Conservation (phyloP, 2,113 vertebrate species). For the Odocoileus hemionus region DNA sequence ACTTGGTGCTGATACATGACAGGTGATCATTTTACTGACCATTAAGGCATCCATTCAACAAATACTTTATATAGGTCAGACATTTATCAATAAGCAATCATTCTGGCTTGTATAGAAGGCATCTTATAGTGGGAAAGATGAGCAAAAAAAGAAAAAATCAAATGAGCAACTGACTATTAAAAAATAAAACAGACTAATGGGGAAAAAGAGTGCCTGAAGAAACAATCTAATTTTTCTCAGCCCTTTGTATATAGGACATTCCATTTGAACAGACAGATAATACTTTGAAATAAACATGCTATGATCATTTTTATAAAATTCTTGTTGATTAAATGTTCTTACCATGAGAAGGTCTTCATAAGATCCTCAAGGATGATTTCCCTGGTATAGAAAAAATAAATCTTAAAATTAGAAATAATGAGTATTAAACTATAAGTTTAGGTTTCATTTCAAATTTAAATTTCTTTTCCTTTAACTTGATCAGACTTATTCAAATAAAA, state of each 20-base stretch:
- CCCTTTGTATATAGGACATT: not conserved
- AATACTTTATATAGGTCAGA: not conserved
- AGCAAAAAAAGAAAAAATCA: not conserved
- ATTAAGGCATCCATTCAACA: not conserved
- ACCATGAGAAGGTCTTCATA: slow-evolving; percentile 45
- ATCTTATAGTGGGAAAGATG: not conserved
- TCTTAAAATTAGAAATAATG: not conserved
- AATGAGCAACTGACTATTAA: not conserved
- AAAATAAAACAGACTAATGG: not conserved
- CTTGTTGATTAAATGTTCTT: not conserved
- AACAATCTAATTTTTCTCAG: not conserved
- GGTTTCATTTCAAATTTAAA: not conserved
- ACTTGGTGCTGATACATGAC: not conserved
- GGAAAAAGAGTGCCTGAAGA: not conserved
- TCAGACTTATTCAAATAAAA: not conserved
- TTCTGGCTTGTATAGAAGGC: not conserved
- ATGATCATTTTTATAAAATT: not conserved
- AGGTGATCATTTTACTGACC: not conserved
- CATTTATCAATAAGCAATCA: not conserved
- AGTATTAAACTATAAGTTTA: not conserved
- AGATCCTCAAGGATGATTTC: not conserved
- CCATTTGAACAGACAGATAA: not conserved
- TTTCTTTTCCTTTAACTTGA: not conserved
- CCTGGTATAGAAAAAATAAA: not conserved
- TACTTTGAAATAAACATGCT: not conserved